phyloP scores from a whole-genome alignment of 30 jellyfish, hydroid and myxozoan species.

The Pelagia noctiluca region DNA sequence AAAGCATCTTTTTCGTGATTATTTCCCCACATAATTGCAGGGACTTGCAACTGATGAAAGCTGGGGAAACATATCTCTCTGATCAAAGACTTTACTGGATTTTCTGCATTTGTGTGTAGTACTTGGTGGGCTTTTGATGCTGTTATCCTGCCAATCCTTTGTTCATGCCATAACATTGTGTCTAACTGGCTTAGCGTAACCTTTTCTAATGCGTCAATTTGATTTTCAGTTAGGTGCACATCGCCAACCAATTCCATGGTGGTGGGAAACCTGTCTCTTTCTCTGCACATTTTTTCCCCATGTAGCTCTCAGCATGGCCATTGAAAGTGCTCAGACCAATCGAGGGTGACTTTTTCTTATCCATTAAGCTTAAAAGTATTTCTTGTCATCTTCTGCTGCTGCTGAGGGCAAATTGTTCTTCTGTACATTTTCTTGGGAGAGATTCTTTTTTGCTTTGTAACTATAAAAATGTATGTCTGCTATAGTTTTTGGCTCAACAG shows the following conservation, averaged over 20 bases:
- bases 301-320: constrained; percentile 24
- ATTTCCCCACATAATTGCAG: constrained; percentile 4
- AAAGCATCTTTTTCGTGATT: too few species aligned
- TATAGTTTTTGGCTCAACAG: background rate
- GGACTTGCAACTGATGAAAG: constrained; percentile 4
- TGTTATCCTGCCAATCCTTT: background rate
- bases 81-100: background rate
- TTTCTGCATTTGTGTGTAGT: constrained; percentile 6
- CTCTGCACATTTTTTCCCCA: too few species aligned
- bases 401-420: constrained; percentile 2
- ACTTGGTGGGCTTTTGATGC: background rate
- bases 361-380: background rate
- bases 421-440: background rate
- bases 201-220: constrained; percentile 5
- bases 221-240: constrained; percentile 10
- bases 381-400: constrained; percentile 6
- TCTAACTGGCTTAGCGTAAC: constrained; percentile 4
- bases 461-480: constrained; percentile 1
- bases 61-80: constrained; percentile 1
- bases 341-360: constrained; percentile 11
- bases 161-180: background rate
- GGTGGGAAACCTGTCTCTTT: too few species aligned
- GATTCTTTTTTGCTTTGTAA: background rate
- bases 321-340: constrained; percentile 10
- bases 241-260: too few species aligned